These are phyloP conservation scores for Phyllostomus discolor DNA, from an alignment of 2,113 vertebrate genomes.

Conservation along the genomic window DNA sequence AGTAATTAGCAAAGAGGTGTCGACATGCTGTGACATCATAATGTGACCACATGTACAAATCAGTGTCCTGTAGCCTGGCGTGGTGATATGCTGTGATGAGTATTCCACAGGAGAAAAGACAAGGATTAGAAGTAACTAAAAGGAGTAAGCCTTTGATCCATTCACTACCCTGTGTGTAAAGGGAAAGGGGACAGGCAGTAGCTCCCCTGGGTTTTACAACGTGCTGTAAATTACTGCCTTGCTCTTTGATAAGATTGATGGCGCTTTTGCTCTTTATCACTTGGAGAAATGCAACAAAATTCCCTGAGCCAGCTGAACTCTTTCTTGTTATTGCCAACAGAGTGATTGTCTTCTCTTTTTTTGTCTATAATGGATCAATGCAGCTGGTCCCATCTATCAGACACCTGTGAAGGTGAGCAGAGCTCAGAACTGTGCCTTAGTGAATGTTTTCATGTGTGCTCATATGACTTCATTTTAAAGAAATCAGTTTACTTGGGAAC, in stretches of 20 bases:
- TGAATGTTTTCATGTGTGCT: background rate
- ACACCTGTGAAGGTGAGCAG: background rate
- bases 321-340: background rate
- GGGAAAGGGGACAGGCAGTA: background rate
- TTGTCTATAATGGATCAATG: background rate
- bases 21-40: accelerated
- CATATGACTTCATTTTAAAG: background rate
- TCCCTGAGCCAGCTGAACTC: conserved; percentile 4
- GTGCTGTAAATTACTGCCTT: background rate
- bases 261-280: conserved; percentile 39
- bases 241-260: background rate
- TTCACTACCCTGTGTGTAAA: background rate
- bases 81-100: background rate
- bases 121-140: background rate
- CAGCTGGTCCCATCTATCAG: background rate
- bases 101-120: background rate
- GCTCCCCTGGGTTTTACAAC: background rate
- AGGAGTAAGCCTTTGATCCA: background rate
- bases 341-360: conserved; percentile 41
- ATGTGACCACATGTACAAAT: background rate
- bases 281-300: conserved; percentile 20
- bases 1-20: background rate
- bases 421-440: background rate
- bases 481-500: background rate
- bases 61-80: background rate